A percentile compares a stretch with the other conserved stretches of the same genome.
Conservation (phyloP, 2,113 vertebrate species). For the Calidris pygmaea region DNA sequence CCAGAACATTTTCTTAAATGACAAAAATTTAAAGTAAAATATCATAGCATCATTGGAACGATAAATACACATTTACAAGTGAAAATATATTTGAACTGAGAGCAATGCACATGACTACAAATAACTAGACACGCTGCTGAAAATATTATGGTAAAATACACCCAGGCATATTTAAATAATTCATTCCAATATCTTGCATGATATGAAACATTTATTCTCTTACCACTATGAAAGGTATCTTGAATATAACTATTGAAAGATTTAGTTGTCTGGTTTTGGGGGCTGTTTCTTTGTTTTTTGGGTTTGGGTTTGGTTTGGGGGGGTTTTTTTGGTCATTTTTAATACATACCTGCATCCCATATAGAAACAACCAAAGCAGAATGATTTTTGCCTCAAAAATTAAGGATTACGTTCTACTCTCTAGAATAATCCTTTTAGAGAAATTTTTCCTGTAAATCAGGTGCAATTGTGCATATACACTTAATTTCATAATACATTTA, state of each 20-base stretch:
- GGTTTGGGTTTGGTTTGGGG: neutral
- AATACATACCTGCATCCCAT: neutral
- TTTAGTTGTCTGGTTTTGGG: neutral
- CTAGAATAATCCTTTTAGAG: neutral
- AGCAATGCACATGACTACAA: neutral
- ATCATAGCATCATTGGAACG: neutral
- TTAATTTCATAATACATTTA: neutral
- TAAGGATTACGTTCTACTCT: neutral
- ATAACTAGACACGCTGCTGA: neutral
- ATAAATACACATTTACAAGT: conserved; percentile 4
- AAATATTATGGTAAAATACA: neutral
- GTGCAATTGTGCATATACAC: neutral
- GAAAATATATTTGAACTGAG: neutral
- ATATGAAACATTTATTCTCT: neutral
- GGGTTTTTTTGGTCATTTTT: neutral
- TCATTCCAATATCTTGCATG: neutral
- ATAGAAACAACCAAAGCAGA: neutral
- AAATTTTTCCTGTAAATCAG: neutral
- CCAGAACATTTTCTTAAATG: neutral
- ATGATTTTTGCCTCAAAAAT: neutral
- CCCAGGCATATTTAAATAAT: neutral
- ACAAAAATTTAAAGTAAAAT: conserved; percentile 18
- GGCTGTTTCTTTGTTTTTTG: neutral
- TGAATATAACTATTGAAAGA: neutral
- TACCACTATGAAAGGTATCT: neutral